phyloP scores from a whole-genome alignment of 2,797 vertebrate genomes.

The Avahi laniger region DNA sequence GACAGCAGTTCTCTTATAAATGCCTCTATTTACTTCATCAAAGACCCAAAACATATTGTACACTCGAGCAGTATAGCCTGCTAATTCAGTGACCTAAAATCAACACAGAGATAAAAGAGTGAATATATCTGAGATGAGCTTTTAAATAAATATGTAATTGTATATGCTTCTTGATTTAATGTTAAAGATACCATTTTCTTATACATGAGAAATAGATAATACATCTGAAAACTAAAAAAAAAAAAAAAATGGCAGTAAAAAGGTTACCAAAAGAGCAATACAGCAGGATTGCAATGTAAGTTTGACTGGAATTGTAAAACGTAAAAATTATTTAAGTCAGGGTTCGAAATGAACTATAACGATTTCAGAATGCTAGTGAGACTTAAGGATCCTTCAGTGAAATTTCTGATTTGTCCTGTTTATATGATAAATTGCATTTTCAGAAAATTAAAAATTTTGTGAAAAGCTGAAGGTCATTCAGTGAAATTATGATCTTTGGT shows the following conservation, averaged over 20 bases:
- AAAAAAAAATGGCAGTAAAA: background rate
- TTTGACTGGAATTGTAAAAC: background rate
- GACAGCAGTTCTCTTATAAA: conserved; percentile 92
- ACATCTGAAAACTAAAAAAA: background rate
- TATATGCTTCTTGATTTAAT: background rate
- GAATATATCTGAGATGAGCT: conserved; percentile 31
- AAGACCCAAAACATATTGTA: conserved; percentile 98
- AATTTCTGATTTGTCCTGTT: conserved; percentile 18
- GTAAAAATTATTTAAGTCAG: background rate
- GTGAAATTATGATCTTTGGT: background rate
- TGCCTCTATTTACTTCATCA: conserved; percentile 94
- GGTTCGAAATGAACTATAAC: background rate
- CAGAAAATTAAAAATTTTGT: conserved; percentile 13
- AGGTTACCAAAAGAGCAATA: background rate
- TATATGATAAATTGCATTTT: conserved; percentile 3
- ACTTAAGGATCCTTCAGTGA: background rate
- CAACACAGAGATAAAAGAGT: conserved; percentile 59
- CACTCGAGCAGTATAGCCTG: conserved; percentile 96
- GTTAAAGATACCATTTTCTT: conserved; percentile 3
- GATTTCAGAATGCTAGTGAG: background rate
- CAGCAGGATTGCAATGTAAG: background rate
- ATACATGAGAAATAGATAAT: background rate
- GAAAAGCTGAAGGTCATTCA: conserved; percentile 16
- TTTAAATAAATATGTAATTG: conserved; percentile 6
- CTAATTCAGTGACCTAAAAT: conserved; percentile 94